Evolutionary conservation across 2,888 invertebrate species (phyloP), one percentile per base, ranked within the genome.

Genomic region (Dichetophora obliterata): DNA sequence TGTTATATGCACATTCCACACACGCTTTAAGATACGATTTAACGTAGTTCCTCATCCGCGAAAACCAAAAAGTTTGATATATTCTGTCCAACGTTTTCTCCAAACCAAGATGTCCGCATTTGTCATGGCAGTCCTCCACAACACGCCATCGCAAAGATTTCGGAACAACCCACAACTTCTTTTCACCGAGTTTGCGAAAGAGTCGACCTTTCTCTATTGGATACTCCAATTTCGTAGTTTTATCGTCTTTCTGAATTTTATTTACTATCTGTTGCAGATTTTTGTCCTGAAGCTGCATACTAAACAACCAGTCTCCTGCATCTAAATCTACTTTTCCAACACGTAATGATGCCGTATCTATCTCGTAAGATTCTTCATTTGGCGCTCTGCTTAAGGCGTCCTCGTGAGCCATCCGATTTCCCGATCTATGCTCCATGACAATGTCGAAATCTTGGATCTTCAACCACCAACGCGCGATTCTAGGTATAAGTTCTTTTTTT

Each of bases 61-160:
- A 83, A 76, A 90, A 90, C 88, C 88, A 90, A 79, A 87, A 90
- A 9, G 81, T 79, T 59, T 83, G 81, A 0, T 78, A 37, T 81
- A 83, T 24, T 82, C 70, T 71, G 89, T 90, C 3, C 65, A 52
- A 3, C 24, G 61, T 68, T 52, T 59, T 63, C 0, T 77, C 74
- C 0, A 73, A 24, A 5, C 73, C 52, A 8, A 75, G 54, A 31
- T 80, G 71, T 31, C 31, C 31, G 5, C 31, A 31, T 31, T 31
- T 31, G 31, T 80, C 80, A 66, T 81, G 81, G 31, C 68, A 34
- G 59, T 59, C 54, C 8, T 50, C 31, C 3, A 52, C n/a, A 3
- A 75, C 34, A 22, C 27, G 34, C 22, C 75, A 31, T 72, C 27
- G 54, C 72, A 79, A 6, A 6, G 27, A 31, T 37, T 37, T 71